Evolutionary conservation across 2,113 vertebrate genomes (phyloP).

Genomic region (Microcebus lehilahytsara): DNA sequence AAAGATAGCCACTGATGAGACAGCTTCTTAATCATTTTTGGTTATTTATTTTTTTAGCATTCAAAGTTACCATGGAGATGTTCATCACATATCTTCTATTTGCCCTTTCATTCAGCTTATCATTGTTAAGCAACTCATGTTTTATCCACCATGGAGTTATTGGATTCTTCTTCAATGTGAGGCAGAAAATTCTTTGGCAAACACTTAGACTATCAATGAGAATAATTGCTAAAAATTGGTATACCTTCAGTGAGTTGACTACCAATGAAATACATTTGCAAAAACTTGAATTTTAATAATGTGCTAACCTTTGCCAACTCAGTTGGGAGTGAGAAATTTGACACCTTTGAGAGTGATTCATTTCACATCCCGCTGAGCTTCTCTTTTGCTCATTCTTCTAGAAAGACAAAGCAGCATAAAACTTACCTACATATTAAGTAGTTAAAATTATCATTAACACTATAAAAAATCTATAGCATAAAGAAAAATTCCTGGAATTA

Average conservation of each 20-base stretch:
- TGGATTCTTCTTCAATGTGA: not conserved
- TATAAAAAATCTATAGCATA: not conserved
- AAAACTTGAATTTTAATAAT: slow-evolving; percentile 57
- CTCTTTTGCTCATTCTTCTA: not conserved
- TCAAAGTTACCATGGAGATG: not conserved
- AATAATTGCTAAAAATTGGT: slow-evolving; percentile 35
- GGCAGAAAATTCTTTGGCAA: slow-evolving; percentile 23
- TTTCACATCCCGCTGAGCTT: slow-evolving; percentile 18
- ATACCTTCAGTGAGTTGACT: slow-evolving; percentile 26
- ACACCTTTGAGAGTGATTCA: not conserved
- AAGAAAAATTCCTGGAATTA: slow-evolving; percentile 1
- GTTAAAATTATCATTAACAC: slow-evolving; percentile 24
- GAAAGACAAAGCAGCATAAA: slow-evolving; percentile 55
- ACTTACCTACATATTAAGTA: not conserved
- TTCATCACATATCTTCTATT: not conserved
- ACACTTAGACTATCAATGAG: not conserved
- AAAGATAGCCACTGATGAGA: not conserved
- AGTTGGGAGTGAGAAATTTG: slow-evolving; percentile 49
- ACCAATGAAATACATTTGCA: slow-evolving; percentile 33
- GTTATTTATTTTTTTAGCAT: not conserved
- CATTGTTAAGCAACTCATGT: not conserved
- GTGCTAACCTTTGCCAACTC: slow-evolving; percentile 51
- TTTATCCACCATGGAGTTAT: not conserved
- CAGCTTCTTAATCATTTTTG: not conserved
- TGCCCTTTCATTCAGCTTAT: not conserved